Conservation (phyloP, 2,113 vertebrate genomes). For the Vireo altiloquus region DNA sequence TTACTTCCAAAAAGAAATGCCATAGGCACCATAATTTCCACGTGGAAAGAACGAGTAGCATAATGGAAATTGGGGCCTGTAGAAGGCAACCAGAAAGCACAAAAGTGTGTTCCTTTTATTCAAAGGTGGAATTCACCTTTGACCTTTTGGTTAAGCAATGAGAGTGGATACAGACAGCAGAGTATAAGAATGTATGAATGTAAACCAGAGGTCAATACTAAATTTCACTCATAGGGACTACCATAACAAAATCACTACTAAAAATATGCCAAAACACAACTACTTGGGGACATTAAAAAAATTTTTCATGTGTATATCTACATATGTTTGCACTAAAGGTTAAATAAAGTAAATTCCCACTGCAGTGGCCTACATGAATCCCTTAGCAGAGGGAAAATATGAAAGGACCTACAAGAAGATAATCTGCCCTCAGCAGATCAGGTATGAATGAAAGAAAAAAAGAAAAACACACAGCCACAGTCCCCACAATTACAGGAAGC, state of each 20-base stretch:
- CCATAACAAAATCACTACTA: background rate
- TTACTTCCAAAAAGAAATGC: background rate
- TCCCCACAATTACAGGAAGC: background rate
- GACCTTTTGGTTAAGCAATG: background rate
- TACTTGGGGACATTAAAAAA: background rate
- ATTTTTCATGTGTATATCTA: background rate
- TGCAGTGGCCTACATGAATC: background rate
- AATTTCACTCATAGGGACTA: background rate
- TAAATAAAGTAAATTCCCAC: background rate
- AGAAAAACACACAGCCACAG: background rate
- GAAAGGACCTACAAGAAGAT: background rate
- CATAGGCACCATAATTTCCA: background rate
- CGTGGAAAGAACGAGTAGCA: background rate
- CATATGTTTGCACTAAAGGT: background rate
- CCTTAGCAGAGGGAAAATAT: background rate
- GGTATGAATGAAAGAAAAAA: background rate
- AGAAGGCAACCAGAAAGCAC: background rate
- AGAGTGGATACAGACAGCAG: background rate
- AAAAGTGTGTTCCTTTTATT: background rate
- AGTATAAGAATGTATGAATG: background rate
- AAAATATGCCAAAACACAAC: background rate
- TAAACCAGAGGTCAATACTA: background rate
- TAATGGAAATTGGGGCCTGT: background rate
- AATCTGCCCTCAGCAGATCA: background rate
- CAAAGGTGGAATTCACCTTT: background rate